Percentiles rank a stretch among this genome's conserved stretches.
These are phyloP conservation scores for Cerastis rubricosa DNA, from an alignment of 2,888 invertebrate genomes.

Conservation along the genomic window DNA sequence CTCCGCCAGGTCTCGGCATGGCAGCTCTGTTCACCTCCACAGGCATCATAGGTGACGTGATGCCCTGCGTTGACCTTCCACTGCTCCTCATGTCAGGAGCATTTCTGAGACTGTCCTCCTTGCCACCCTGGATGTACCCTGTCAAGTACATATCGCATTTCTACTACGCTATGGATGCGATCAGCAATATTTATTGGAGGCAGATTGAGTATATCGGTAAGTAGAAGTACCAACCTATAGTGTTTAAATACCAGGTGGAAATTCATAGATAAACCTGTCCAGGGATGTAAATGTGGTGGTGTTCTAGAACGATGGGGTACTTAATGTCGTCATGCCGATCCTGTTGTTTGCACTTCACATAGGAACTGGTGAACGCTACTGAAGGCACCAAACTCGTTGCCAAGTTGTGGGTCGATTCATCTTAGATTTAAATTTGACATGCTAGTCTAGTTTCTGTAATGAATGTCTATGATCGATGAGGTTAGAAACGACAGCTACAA, in stretches of 20 bases:
- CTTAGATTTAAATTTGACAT: background rate
- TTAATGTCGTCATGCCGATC: background rate
- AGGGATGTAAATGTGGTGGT: background rate
- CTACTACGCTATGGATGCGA: slow-evolving; percentile 88
- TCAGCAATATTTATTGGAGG: slow-evolving; percentile 90
- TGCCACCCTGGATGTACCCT: slow-evolving; percentile 83
- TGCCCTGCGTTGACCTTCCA: slow-evolving; percentile 87
- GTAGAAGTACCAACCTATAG: slow-evolving; percentile 28
- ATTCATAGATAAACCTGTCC: background rate
- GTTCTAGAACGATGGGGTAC: background rate
- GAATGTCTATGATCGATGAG: too few relatives aligned
- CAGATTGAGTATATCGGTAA: slow-evolving; percentile 87
- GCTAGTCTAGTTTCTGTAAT: background rate
- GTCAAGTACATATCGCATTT: slow-evolving; percentile 89
- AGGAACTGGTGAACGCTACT: background rate
- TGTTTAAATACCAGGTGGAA: background rate
- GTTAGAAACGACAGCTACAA: too few relatives aligned
- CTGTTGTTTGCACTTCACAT: too few relatives aligned
- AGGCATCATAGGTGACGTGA: slow-evolving; percentile 84
- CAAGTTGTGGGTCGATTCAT: background rate
- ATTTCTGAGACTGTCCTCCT: slow-evolving; percentile 83
- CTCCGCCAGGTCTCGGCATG: slow-evolving; percentile 84
- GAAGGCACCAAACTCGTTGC: background rate
- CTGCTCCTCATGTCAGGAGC: slow-evolving; percentile 88
- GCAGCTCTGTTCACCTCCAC: slow-evolving; percentile 85